Evolutionary conservation across 2,888 invertebrate species (phyloP), one percentile per base, ranked within the genome.

Genomic region (Hipparchia semele): DNA sequence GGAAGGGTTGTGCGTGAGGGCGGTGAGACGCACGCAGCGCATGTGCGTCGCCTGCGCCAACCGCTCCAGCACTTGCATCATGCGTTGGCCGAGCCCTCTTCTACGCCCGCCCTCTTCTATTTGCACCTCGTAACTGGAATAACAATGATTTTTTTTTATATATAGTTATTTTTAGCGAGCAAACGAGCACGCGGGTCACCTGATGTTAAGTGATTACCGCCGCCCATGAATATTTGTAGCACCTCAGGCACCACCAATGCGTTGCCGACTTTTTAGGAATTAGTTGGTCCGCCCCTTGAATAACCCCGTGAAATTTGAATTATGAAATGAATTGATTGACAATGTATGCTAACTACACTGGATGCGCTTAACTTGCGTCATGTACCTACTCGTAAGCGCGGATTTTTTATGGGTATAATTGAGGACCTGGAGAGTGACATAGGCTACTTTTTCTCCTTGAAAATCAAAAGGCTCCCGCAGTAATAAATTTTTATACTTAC

Each of bases 111-210:
- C 91, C 68, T 95, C 88, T 83, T 96, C 96, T 79, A 98, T 94
- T 89, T 99, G 98, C 77, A 98, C 94, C 88, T 98, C 98, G 91
- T 98, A 99, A 87, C 98, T 98, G 87, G 53, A 23, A 23, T 23
- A 58, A 58, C 58, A 58, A 58, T 58, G 13, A 58, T 0, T 23
- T 23, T 23, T 23, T 23, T 23, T 23, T 23, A 23, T 23, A 23
- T 23, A 23, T 23, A 23, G 23, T 0, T 23, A 23, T 23, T 23
- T 0, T 23, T 23, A 23, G 23, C n/a, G 2, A 56, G n/a, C 1
- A 53, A 10, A n/a, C 23, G 23, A 23, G 23, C 23, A 23, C 23
- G 23, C 23, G 23, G 23, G 23, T 23, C 23, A 23, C 23, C 23
- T 23, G 23, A 23, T 23, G 23, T 23, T 23, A 23, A 23, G 23